Evolutionary conservation across 2,888 invertebrate species (phyloP), one percentile per base, ranked within the genome.

Genomic region (Rosalia funebris): DNA sequence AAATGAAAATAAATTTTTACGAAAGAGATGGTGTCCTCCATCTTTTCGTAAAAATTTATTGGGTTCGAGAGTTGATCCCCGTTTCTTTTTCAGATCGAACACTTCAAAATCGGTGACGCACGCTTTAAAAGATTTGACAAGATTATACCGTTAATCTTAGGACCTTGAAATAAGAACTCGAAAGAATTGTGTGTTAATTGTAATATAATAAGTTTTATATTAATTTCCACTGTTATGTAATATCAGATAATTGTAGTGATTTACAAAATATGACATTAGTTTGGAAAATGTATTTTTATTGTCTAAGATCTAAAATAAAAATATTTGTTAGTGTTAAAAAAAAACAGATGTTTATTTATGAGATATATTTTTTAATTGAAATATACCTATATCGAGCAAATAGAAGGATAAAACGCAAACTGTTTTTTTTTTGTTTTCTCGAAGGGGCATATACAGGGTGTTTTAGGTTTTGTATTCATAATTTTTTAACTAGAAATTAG

Each of bases 101-200:
- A 89, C 90, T 76, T 84, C 89, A 63, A 95, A 94, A 82, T 87
- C 90, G 63, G 88, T 95, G 73, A 89, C 91, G 2, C 85, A 89
- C 74, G 87, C 93, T 58, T 83, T 96, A 47, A 88, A 92, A 77
- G 93, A 93, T 77, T 93, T 96, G 79, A 89, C 93, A 50, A 87
- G 93, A 72, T 86, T 96, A 52, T 96, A 92, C 83, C 93, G 95
- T 86, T 96, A 87, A 88, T 57, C 39, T 46, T 31, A 32, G 19
- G 11, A 47, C 32, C 3, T 12, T n/a, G 17, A 14, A 12, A 16
- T 34, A 12, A 36, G 44, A 44, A 19, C 34, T 25, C 17, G 9
- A 37, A 16, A 36, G 9, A 50, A 16, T 36, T 50, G 34, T 32
- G 37, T 60, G 42, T 45, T 53, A 53, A 44, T 55, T 60, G 57